Base-by-base conservation (phyloP, 2,888 invertebrate species). In the Parelbella ahira region DNA sequence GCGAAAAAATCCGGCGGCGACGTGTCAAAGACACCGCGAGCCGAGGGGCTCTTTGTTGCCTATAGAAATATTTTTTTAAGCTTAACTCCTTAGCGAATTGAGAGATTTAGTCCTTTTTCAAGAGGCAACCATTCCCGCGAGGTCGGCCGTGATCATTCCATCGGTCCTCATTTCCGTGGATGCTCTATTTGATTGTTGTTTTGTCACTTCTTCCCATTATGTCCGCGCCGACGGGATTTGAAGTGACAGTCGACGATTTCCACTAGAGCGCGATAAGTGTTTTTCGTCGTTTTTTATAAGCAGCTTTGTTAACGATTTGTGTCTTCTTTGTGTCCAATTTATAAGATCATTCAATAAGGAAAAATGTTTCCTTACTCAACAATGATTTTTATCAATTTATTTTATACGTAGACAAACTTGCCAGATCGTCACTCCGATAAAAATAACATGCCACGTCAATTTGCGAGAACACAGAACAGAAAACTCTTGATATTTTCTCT, bases 41-140 rank as follows among this genome's bases (percentile, higher is more conserved):
- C 59, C 68, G 74, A 73, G 83, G 81, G 76, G 65, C 64, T 68
- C 79, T 84, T 86, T 86, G 83, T 84, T 81, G 81, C 73, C 74
- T 81, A 71, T 76, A 73, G 80, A 81, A 84, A 82, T 84, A 86
- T 87, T 87, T 87, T 83, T 87, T 86, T 78, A 83, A 81, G 82
- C 86, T 87, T 81, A 87, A 88, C 88, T 88, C 88, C 88, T 88
- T 88, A 81, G 86, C 82, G 87, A 86, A 86, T 88, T 88, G 84
- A 79, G 86, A 87, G 88, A 88, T 88, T 87, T 88, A 84, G 87
- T 87, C 78, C 68, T 82, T 77, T 89, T 90, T 89, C 88, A 89
- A 89, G 88, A 89, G 89, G 88, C 89, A 88, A 88, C 87, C 78
- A 87, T 81, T 88, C 89, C 87, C 88, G 3, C 72, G 80, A 86